Percentiles rank a stretch among this genome's conserved stretches.
Conservation (phyloP, 1,140 invertebrate genomes). For the Nilaparvata lugens region DNA sequence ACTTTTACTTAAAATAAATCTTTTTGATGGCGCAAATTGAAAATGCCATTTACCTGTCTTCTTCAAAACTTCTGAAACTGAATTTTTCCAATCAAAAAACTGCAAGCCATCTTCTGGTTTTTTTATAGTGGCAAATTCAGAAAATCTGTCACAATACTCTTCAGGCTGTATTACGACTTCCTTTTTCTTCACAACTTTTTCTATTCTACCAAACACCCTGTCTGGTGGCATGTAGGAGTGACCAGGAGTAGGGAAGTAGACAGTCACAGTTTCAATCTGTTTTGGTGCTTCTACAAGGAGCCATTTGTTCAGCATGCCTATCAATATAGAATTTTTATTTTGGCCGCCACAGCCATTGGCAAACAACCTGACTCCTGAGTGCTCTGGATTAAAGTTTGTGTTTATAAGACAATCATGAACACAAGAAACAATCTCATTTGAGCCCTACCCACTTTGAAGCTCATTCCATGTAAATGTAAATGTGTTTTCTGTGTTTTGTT, state of each 20-base stretch:
- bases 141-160: slow-evolving; percentile 16
- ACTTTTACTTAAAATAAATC: slow-evolving; percentile 8
- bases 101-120: neutral
- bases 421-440: slow-evolving; percentile 30
- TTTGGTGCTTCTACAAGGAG: slow-evolving; percentile 21
- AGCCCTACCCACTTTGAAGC: slow-evolving; percentile 25
- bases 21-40: slow-evolving; percentile 17
- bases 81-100: slow-evolving; percentile 11
- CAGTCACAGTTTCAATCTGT: slow-evolving; percentile 22
- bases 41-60: slow-evolving; percentile 16
- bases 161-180: slow-evolving; percentile 18
- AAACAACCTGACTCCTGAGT: slow-evolving; percentile 23
- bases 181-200: slow-evolving; percentile 26
- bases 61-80: neutral
- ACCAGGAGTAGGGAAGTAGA: slow-evolving; percentile 24
- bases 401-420: slow-evolving; percentile 26
- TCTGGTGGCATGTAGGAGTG: slow-evolving; percentile 30
- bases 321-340: slow-evolving; percentile 32
- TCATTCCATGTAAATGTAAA: slow-evolving; percentile 30
- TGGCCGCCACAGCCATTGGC: slow-evolving; percentile 29
- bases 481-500: slow-evolving; percentile 25
- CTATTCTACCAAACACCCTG: slow-evolving; percentile 29
- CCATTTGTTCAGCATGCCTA: slow-evolving; percentile 25
- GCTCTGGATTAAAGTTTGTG: slow-evolving; percentile 17
- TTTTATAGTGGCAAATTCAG: slow-evolving; percentile 11